Base-by-base conservation (phyloP, 2,888 invertebrate genomes). In the Yponomeuta evonymella region DNA sequence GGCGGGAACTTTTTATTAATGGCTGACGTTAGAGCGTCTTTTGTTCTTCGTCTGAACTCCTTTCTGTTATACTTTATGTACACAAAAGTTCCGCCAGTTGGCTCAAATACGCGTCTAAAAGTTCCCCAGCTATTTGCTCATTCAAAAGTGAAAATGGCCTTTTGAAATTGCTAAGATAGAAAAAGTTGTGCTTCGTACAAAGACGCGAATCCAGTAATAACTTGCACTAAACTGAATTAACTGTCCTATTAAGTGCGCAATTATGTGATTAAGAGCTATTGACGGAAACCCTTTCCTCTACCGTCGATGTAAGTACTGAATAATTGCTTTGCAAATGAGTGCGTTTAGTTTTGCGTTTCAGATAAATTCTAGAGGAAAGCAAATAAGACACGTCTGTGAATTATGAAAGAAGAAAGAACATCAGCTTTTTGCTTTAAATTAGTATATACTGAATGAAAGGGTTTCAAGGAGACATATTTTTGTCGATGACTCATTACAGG, bases 1-100 rank as follows among this genome's bases (percentile, higher is more conserved):
- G 73, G 73, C 58, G 10, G 48, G 74, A 87, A 87, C 79, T 87
- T 89, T 87, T 87, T 89, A 89, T 87, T 84, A 87, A 86, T 83
- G 82, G 80, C 76, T 67, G 75, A 77, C 72, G 78, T 79, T 76
- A 73, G 69, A 75, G 75, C 78, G 78, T 78, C 81, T 83, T 87
- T 86, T 88, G 87, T 89, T 86, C 81, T 76, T 78, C 74, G 78
- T 76, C 79, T 75, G 76, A 74, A 76, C 79, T 75, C 75, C 76
- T 76, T 75, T 73, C 73, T 76, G 79, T 79, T 77, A 65, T 65
- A 81, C 80, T 79, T 82, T 80, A 76, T 76, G 79, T 75, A 78
- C 80, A 80, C 76, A 75, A 78, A 82, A 83, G 78, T 81, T 69
- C 51, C 51, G 51, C 15, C 51, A 58, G 51, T 58, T 58, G 29